phyloP scores from a whole-genome alignment of 2,888 invertebrate genomes.

The Autographa gamma region DNA sequence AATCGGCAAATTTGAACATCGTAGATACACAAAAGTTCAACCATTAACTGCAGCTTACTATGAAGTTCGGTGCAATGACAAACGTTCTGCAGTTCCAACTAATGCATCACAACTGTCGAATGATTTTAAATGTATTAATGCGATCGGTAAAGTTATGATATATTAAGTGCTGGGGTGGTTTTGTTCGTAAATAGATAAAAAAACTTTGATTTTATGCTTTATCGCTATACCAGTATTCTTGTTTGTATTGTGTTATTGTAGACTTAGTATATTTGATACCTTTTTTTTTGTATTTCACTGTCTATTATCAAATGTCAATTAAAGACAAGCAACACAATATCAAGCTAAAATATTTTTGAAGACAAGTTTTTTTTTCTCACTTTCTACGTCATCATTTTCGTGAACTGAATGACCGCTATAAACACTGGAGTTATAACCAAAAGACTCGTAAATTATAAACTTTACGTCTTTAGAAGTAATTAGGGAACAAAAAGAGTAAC shows the following conservation, averaged over 20 bases:
- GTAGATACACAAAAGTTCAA: conserved; percentile 70
- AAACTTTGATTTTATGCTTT: neutral
- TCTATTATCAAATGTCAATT: too few species aligned
- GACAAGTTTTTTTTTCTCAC: neutral
- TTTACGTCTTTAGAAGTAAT: neutral
- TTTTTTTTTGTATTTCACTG: too few species aligned
- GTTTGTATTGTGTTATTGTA: too few species aligned
- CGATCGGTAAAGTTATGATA: conserved; percentile 58
- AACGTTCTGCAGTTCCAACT: conserved; percentile 56
- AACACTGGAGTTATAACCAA: neutral
- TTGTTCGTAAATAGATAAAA: conserved; percentile 12
- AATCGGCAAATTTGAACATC: conserved; percentile 71
- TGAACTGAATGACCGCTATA: neutral
- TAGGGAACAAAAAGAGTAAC: conserved; percentile 30
- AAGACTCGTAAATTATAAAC: neutral
- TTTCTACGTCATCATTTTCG: neutral
- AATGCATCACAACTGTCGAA: conserved; percentile 69
- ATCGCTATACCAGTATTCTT: too few species aligned
- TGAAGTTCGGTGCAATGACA: conserved; percentile 61
- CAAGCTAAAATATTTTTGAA: neutral
- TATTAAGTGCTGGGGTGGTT: conserved; percentile 47
- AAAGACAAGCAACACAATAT: too few species aligned
- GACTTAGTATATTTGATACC: too few species aligned
- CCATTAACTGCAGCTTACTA: conserved; percentile 65
- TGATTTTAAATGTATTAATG: conserved; percentile 68